phyloP scores from a whole-genome alignment of 2,797 vertebrate species.

The Australoheros facetus region DNA sequence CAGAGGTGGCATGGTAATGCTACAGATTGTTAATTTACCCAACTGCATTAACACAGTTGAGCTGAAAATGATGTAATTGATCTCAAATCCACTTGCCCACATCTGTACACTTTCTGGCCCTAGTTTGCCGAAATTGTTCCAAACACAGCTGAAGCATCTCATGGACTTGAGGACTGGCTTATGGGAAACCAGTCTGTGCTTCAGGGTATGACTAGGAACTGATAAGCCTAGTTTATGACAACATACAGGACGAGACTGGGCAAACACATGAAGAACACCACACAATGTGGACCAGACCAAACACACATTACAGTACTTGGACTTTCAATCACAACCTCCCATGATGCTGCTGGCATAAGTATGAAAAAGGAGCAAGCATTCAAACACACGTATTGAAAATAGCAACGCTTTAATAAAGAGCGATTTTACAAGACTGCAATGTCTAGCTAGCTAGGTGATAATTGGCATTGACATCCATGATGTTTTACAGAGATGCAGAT shows the following conservation, averaged over 20 bases:
- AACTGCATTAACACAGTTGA: not conserved
- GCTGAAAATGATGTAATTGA: not conserved
- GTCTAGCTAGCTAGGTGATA: constrained; percentile 78
- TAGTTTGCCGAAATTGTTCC: constrained; percentile 14
- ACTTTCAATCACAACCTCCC: constrained; percentile 71
- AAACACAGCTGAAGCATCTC: constrained; percentile 27
- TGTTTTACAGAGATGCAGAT: constrained; percentile 76
- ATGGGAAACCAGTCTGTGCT: constrained; percentile 59
- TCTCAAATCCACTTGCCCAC: not conserved
- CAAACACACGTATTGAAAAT: constrained; percentile 81
- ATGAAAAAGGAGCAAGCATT: constrained; percentile 78
- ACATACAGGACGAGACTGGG: constrained; percentile 73
- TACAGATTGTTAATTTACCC: not conserved
- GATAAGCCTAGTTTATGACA: constrained; percentile 57
- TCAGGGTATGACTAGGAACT: constrained; percentile 46
- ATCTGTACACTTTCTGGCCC: constrained; percentile 6
- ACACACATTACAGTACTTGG: constrained; percentile 79
- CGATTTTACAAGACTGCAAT: constrained; percentile 81
- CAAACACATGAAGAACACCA: constrained; percentile 74
- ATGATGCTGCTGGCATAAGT: constrained; percentile 73
- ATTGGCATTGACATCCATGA: constrained; percentile 77
- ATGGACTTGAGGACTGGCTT: constrained; percentile 42
- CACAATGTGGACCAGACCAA: constrained; percentile 75
- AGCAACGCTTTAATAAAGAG: constrained; percentile 83
- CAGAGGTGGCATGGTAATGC: not conserved